Evolutionary conservation across 53 echinoderm and acorn worm species (phyloP).

Genomic region (Holothuria leucospilota): DNA sequence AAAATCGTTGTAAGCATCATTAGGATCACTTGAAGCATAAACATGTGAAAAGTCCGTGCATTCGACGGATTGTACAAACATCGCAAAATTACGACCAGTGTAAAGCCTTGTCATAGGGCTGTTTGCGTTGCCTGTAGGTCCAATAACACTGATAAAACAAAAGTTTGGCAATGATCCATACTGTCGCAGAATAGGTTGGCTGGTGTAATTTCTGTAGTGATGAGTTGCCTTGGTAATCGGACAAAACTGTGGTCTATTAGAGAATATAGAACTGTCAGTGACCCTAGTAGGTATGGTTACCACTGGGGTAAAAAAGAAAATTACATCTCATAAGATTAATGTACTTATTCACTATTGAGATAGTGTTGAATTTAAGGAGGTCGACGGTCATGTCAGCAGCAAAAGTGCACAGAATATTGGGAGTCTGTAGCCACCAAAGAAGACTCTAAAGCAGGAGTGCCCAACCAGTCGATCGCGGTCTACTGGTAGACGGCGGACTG

Average conservation of each 20-base stretch:
- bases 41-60: slow-evolving; percentile 4
- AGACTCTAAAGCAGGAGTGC: too few species aligned
- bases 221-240: neutral
- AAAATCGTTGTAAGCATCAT: slow-evolving; percentile 29
- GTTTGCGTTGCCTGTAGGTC: neutral
- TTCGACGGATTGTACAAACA: slow-evolving; percentile 9
- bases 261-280: too few species aligned
- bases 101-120: neutral
- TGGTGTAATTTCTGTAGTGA: neutral
- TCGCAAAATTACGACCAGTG: slow-evolving; percentile 2
- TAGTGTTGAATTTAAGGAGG: slow-evolving; percentile 8
- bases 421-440: too few species aligned
- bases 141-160: slow-evolving; percentile 2
- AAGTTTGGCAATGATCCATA: slow-evolving; percentile 16
- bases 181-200: slow-evolving; percentile 6
- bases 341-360: neutral
- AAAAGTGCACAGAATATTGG: neutral
- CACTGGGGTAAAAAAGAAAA: neutral
- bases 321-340: slow-evolving; percentile 2
- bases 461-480: too few species aligned
- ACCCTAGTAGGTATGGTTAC: neutral
- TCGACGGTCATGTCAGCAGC: slow-evolving; percentile 4
- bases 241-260: slow-evolving; percentile 31
- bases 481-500: too few species aligned
- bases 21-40: too few species aligned